Conservation (phyloP, 1,140 invertebrate genomes). For the Hyles euphorbiae region DNA sequence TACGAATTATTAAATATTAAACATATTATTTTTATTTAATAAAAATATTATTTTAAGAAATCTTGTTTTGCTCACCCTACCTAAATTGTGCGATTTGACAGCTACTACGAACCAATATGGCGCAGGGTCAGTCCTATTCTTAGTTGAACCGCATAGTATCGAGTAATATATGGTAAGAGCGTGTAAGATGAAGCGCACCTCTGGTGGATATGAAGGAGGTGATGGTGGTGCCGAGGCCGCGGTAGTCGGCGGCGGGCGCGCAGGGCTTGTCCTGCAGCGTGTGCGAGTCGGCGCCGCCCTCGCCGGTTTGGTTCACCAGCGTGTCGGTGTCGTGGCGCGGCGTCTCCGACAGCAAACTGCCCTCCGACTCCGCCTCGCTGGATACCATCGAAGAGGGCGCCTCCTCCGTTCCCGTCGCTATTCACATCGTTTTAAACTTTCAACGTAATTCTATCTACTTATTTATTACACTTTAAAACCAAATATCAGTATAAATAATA, state of each 20-base stretch:
- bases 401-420: conserved; percentile 50
- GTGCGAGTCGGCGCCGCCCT: conserved; percentile 21
- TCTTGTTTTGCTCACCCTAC: too few relatives aligned
- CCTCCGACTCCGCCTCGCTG: conserved; percentile 63
- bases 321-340: conserved; percentile 36
- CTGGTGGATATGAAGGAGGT: conserved; percentile 45
- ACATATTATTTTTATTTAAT: too few relatives aligned
- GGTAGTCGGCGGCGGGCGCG: conserved; percentile 32
- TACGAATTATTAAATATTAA: too few relatives aligned
- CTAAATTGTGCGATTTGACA: too few relatives aligned
- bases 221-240: conserved; percentile 34
- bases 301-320: conserved; percentile 19
- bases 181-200: conserved; percentile 28
- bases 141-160: too few relatives aligned
- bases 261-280: conserved; percentile 34
- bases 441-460: not conserved
- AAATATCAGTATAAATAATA: too few relatives aligned
- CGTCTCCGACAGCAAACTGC: conserved; percentile 48
- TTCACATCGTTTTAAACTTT: not conserved
- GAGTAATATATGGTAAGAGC: too few relatives aligned
- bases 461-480: too few relatives aligned
- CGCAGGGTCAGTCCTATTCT: too few relatives aligned
- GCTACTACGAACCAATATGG: too few relatives aligned
- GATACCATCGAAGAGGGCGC: conserved; percentile 66
- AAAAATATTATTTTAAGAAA: too few relatives aligned